Evolutionary conservation across 2,888 invertebrate species (phyloP).

Genomic region (Leucophora obtusa): DNA sequence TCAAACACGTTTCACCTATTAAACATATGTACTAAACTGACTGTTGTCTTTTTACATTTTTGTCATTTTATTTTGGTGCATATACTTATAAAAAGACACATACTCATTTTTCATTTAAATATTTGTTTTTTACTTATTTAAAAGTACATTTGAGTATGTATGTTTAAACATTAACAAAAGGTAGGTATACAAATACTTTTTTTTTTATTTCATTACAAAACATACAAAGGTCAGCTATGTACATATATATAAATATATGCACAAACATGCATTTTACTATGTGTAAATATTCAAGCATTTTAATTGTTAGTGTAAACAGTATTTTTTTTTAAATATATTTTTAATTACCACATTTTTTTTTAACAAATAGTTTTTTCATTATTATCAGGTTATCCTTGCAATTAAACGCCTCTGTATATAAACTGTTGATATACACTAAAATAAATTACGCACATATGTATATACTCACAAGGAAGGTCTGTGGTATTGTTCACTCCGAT

Average conservation of each 20-base stretch:
- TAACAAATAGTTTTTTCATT: not conserved
- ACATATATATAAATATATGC: not conserved
- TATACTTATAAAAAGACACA: not conserved
- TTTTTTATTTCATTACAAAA: not conserved
- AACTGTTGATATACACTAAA: conserved; percentile 9
- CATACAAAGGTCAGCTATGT: not conserved
- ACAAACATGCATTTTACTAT: not conserved
- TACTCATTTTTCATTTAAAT: not conserved
- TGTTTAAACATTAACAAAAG: not conserved
- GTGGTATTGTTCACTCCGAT: too few relatives aligned
- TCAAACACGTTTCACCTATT: conserved; percentile 28
- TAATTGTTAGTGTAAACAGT: conserved; percentile 7
- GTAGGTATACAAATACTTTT: not conserved
- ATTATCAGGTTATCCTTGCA: not conserved
- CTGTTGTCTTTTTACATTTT: not conserved
- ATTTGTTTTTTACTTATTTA: not conserved
- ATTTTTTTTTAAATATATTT: not conserved
- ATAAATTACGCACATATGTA: too few relatives aligned
- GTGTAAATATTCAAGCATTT: not conserved
- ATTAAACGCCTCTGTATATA: conserved; percentile 2
- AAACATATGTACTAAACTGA: not conserved
- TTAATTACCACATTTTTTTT: not conserved
- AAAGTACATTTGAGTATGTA: not conserved
- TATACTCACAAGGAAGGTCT: too few relatives aligned
- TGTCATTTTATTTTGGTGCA: not conserved